These are phyloP conservation scores for Cataglyphis cursor DNA, from an alignment of 2,888 invertebrate genomes.

Conservation along the genomic window DNA sequence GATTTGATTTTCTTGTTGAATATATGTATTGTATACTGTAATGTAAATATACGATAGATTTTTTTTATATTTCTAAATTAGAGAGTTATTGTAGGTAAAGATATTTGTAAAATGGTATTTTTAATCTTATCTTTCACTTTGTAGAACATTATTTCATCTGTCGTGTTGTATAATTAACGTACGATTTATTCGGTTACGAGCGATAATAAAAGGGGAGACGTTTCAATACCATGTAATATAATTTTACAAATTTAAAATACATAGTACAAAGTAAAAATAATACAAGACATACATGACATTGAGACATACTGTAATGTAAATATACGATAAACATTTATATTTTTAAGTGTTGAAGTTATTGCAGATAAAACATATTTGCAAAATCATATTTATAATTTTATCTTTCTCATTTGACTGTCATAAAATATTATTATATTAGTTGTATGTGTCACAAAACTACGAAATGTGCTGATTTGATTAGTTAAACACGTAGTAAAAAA, in stretches of 20 bases:
- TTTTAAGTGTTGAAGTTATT: neutral
- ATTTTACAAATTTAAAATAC: neutral
- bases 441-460: neutral
- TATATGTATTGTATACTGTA: neutral
- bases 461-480: neutral
- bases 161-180: neutral
- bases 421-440: neutral
- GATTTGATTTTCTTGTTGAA: neutral
- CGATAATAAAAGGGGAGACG: neutral
- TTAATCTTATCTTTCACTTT: neutral
- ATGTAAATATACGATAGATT: neutral
- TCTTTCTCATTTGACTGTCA: neutral
- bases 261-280: neutral
- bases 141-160: neutral
- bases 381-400: neutral
- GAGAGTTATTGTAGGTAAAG: neutral
- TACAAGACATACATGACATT: neutral
- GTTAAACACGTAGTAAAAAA: neutral
- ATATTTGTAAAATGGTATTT: neutral
- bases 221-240: neutral
- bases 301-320: neutral
- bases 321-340: neutral
- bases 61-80: neutral
- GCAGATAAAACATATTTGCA: slow-evolving; percentile 9
- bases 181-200: neutral